Percentiles rank a stretch among this genome's conserved stretches.
phyloP scores from a whole-genome alignment of 2,888 invertebrate genomes.

The Cephus pygmeus region DNA sequence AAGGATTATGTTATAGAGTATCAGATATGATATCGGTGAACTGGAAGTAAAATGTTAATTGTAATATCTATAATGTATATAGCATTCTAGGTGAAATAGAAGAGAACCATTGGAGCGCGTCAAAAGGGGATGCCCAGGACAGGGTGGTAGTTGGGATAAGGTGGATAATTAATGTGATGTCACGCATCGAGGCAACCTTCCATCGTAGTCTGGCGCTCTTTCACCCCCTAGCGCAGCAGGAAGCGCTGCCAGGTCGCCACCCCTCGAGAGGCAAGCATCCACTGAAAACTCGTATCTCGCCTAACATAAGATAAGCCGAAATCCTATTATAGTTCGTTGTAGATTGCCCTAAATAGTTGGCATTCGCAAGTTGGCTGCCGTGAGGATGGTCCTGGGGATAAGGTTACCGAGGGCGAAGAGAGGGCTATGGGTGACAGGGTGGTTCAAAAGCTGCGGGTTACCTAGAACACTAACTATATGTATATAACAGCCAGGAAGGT shows the following conservation, averaged over 20 bases:
- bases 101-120: neutral
- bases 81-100: neutral
- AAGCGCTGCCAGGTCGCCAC: neutral
- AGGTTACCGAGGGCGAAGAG: neutral
- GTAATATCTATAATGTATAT: neutral
- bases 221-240: neutral
- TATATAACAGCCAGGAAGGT: conserved; percentile 45
- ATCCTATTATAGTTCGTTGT: conserved; percentile 60
- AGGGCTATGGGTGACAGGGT: neutral
- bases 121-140: neutral
- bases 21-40: neutral
- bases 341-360: conserved; percentile 45
- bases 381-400: conserved; percentile 22
- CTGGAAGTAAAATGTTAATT: neutral
- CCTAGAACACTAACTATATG: neutral
- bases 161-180: conserved; percentile 48
- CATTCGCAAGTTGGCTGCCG: conserved; percentile 44
- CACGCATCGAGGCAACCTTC: conserved; percentile 43
- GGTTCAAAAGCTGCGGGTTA: neutral
- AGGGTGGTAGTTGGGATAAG: conserved; percentile 27
- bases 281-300: conserved; percentile 41
- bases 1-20: neutral
- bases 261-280: neutral
- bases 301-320: conserved; percentile 53
- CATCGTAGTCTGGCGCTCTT: conserved; percentile 20